Base-by-base conservation (phyloP, 2,797 vertebrate genomes). In the Myoxocephalus aenaeus region DNA sequence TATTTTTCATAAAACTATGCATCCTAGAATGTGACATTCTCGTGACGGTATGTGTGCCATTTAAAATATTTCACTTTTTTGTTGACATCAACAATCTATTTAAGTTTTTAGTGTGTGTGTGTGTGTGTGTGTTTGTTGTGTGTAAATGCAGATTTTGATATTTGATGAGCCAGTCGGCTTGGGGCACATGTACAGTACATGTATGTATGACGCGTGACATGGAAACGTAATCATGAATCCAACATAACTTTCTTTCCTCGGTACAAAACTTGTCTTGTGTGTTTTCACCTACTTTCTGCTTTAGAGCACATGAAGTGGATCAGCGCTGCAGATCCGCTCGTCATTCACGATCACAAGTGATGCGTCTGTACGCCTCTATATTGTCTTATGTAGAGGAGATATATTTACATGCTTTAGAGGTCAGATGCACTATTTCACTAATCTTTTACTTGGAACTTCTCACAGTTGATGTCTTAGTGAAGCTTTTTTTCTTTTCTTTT, bases 1-100 rank as follows among this genome's bases (percentile, higher is more conserved):
- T 72, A 38, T 84, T 75, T 87, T 86, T 90, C 83, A 86, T 82
- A 80, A 71, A 87, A 83, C 88, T 89, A 90, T 86, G 82, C 89
- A 91, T 92, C 88, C 66, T 84, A 70, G 73, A 90, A 86, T 87
- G 87, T 92, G 87, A 85, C 27, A 54, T 67, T 76, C 80, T 86
- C 77, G 79, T 89, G 79, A 84, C 84, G 80, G 73, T 84, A 48
- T 42, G 71, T 61, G 84, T 77, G 73, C 80, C 89, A 87, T 92
- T 88, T 89, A 58, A 61, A 73, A 83, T 86, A 78, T 90, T 88
- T 80, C 57, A 76, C 57, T 77, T 73, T 14, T 57, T 17, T 29
- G 74, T 91, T 89, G 89, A 90, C 88, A 89, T 84, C 34, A 59
- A 59, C 27, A n/a, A 48, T 79, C 73, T 90, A 90, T 89, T 90